Evolutionary conservation across 1,140 invertebrate species (phyloP), one percentile per base, ranked within the genome.

Genomic region (Homarus americanus): DNA sequence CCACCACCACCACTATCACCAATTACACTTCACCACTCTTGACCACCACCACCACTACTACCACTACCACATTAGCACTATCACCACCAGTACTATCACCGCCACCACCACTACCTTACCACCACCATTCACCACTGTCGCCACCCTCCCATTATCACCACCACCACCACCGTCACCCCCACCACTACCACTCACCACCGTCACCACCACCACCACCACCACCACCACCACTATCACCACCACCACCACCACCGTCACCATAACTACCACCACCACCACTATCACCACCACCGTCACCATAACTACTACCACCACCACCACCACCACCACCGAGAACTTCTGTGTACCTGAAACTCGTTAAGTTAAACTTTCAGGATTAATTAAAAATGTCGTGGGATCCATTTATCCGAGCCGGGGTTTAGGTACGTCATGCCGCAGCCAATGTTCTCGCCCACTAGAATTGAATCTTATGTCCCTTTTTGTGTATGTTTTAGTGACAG

Each of bases 361-460:
- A 66, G n/a, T 66, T 69, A 32, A 69, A 69, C 63, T 32, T 69
- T 69, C 63, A 32, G 63, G 63, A 69, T 69, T 69, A 69, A 69
- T 69, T 69, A 32, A 69, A 69, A 69, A 34, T 69, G 63, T 69
- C 63, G n/a, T 28, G 32, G 24, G n/a, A 69, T 24, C 63, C 63
- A 69, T 69, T 69, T 69, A 69, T 69, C n/a, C n/a, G 2, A 24
- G 17, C 53, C 12, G 24, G 53, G 20, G 53, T 24, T 58, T 58
- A 58, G 17, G 17, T 58, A 24, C 17, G 53, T 15, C 20, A 1
- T 7, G 7, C 44, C 44, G 44, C 44, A 49, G 44, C 9, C 15
- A 7, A 15, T 49, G 44, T 49, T 49, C 15, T 15, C n/a, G n/a
- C n/a, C 15, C 44, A 15, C 9, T 10, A 49, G 15, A 49, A 49